These are phyloP conservation scores for Galaxea fascicularis DNA, from an alignment of 92 coral and sea anemone genomes.

Conservation along the genomic window DNA sequence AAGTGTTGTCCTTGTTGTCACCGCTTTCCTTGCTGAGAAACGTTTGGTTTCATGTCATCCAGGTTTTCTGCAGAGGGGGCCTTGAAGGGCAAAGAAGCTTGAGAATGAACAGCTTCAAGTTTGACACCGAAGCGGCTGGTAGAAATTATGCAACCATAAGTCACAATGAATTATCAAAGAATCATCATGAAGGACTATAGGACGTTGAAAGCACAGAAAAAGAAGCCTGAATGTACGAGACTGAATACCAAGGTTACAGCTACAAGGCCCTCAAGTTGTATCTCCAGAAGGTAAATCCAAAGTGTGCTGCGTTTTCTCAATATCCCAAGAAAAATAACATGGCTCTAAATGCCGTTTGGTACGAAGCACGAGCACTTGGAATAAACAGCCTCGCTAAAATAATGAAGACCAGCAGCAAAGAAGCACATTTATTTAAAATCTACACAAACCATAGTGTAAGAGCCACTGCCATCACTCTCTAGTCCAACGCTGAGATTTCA, in stretches of 20 bases:
- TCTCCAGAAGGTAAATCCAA: neutral
- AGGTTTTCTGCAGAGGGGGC: conserved; percentile 66
- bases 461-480: too few species aligned
- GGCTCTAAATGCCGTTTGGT: too few species aligned
- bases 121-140: conserved; percentile 44
- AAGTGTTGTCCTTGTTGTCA: conserved; percentile 2
- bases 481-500: too few species aligned
- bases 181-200: conserved; percentile 55
- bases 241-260: conserved; percentile 47
- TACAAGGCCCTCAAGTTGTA: conserved; percentile 45
- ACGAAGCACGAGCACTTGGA: too few species aligned
- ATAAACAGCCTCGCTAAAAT: too few species aligned
- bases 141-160: conserved; percentile 50
- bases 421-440: too few species aligned
- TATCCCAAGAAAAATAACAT: neutral
- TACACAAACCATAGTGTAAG: too few species aligned
- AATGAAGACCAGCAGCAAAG: too few species aligned
- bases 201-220: neutral
- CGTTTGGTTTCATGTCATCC: conserved; percentile 61
- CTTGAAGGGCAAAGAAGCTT: conserved; percentile 69
- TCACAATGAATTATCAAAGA: conserved; percentile 61
- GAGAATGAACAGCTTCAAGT: conserved; percentile 68
- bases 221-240: conserved; percentile 26
- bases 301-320: neutral
- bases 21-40: conserved; percentile 55